Conservation (phyloP, 2,888 invertebrate species). For the Ormyrus rosae region DNA sequence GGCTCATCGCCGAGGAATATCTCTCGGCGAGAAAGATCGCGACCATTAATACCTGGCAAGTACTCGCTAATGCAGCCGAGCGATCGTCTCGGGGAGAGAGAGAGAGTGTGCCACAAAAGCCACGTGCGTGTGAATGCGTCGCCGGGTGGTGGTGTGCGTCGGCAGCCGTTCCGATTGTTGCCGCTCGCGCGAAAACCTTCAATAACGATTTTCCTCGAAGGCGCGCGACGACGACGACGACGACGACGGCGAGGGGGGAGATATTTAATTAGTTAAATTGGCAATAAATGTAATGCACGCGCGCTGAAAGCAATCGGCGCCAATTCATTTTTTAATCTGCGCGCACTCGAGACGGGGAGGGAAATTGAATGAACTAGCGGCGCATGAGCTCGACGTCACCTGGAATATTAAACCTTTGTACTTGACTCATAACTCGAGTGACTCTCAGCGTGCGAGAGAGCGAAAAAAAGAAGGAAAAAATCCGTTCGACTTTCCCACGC, state of each 20-base stretch:
- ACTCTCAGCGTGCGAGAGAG: neutral
- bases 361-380: no score
- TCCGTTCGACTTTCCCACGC: conserved; percentile 41
- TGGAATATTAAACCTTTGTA: neutral
- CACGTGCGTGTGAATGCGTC: neutral
- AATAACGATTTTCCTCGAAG: conserved; percentile 21
- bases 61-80: conserved; percentile 26
- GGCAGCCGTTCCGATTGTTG: conserved; percentile 9
- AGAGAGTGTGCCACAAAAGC: conserved; percentile 10
- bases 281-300: neutral
- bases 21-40: conserved; percentile 3
- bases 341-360: neutral
- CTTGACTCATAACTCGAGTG: conserved; percentile 1
- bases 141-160: neutral
- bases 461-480: conserved; percentile 11
- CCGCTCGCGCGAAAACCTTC: conserved; percentile 27
- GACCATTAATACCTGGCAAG: conserved; percentile 33
- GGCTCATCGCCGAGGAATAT: conserved; percentile 13
- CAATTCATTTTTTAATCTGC: neutral
- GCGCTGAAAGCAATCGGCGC: neutral
- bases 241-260: no score
- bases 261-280: neutral
- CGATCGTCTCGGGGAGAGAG: neutral
- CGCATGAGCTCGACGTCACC: no score
- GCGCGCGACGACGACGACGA: neutral